phyloP scores from a whole-genome alignment of 2,797 vertebrate species.

The Catamblyrhynchus diadema region DNA sequence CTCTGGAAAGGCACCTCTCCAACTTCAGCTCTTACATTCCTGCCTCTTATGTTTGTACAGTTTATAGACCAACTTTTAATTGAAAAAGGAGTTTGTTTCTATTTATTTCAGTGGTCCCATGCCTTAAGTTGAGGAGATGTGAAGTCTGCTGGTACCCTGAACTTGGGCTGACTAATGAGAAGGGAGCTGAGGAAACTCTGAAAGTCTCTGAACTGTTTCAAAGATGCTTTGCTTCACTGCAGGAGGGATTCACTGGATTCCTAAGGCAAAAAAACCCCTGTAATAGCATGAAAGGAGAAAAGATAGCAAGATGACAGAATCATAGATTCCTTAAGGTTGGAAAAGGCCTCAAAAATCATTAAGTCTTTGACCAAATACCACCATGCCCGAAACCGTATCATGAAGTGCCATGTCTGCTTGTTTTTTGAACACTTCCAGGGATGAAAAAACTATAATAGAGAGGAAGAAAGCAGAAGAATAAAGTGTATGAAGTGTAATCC shows the following conservation, averaged over 20 bases:
- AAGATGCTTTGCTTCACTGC: neutral
- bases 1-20: neutral
- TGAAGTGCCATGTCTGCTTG: fast-evolving
- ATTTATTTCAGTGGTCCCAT: neutral
- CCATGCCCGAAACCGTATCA: fast-evolving
- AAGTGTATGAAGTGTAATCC: neutral
- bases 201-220: neutral
- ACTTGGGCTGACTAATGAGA: neutral
- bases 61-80: neutral
- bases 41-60: neutral
- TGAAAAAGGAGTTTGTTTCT: neutral
- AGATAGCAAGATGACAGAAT: neutral
- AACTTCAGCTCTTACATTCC: neutral
- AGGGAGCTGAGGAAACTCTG: neutral
- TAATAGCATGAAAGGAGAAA: neutral
- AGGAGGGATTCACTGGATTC: neutral
- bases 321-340: neutral
- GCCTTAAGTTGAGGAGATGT: neutral
- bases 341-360: neutral
- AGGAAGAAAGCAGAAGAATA: neutral
- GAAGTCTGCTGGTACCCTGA: neutral
- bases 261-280: neutral
- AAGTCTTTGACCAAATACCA: neutral
- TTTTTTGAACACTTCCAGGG: neutral
- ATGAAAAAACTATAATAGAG: neutral